These are phyloP conservation scores for Eustalomyia histrio DNA, from an alignment of 2,888 invertebrate species.

Conservation along the genomic window DNA sequence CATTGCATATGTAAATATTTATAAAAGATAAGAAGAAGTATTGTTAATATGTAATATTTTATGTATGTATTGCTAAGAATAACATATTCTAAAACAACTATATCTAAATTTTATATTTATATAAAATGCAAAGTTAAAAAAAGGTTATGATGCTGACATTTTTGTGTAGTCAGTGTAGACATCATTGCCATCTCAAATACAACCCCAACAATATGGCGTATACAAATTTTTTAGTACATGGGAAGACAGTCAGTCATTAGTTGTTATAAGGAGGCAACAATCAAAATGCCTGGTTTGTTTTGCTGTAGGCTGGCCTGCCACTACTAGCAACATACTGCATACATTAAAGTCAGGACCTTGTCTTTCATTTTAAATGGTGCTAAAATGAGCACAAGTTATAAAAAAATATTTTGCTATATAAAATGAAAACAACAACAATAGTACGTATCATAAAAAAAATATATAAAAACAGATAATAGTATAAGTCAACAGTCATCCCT, in stretches of 20 bases:
- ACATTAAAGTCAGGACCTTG: conserved; percentile 44
- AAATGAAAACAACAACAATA: background rate
- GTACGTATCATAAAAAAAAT: conserved; percentile 5
- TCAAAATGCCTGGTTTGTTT: conserved; percentile 8
- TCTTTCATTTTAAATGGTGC: conserved; percentile 47
- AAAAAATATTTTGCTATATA: background rate
- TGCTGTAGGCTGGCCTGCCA: conserved; percentile 4
- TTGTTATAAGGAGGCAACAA: conserved; percentile 6
- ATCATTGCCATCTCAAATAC: background rate
- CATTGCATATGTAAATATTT: no score
- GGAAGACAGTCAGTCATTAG: conserved; percentile 20
- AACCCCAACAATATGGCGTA: conserved; percentile 9
- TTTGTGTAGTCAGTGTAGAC: conserved; percentile 23
- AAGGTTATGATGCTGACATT: conserved; percentile 16
- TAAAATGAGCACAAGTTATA: conserved; percentile 39
- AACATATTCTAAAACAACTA: background rate
- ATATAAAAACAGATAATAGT: background rate
- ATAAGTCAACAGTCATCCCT: no score
- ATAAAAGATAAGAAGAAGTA: no score
- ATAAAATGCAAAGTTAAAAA: background rate
- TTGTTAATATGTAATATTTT: no score
- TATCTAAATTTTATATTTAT: background rate
- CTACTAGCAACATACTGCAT: conserved; percentile 17
- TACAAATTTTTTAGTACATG: background rate
- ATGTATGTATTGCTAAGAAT: background rate